These are phyloP conservation scores for Microctonus hyperodae DNA, from an alignment of 2,888 invertebrate genomes.

Conservation along the genomic window DNA sequence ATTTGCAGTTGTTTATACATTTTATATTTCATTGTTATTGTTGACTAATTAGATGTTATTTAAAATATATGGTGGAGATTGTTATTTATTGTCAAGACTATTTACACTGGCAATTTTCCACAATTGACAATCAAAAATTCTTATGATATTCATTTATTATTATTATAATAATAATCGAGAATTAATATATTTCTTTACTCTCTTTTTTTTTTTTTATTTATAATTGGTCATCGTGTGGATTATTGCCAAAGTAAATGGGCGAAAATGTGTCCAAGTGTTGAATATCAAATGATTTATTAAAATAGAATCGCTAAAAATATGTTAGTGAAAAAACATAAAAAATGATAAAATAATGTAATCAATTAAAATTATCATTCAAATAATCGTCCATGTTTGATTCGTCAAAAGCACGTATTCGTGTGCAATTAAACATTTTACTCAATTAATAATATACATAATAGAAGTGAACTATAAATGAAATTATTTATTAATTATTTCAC, in stretches of 20 bases:
- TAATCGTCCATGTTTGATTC: background rate
- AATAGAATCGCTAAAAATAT: background rate
- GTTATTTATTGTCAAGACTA: constrained; percentile 29
- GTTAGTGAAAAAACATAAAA: background rate
- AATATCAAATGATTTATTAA: background rate
- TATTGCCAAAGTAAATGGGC: constrained; percentile 34
- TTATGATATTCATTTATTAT: constrained; percentile 10
- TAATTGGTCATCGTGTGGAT: constrained; percentile 20
- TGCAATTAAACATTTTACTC: background rate
- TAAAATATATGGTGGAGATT: constrained; percentile 14
- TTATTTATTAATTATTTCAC: background rate
- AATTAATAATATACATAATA: background rate
- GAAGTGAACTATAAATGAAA: background rate
- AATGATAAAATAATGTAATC: background rate
- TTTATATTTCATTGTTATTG: constrained; percentile 43
- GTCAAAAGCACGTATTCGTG: constrained; percentile 7
- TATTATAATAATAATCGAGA: constrained; percentile 3
- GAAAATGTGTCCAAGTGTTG: background rate
- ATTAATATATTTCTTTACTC: constrained; percentile 14
- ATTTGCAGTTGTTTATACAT: constrained; percentile 43
- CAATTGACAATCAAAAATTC: constrained; percentile 3
- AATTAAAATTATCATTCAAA: background rate
- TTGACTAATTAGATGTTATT: constrained; percentile 17
- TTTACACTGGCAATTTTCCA: constrained; percentile 45
- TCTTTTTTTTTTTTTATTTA: constrained; percentile 22